phyloP scores from a whole-genome alignment of 30 jellyfish, hydroid and myxozoan genomes.

The Hydra vulgaris region DNA sequence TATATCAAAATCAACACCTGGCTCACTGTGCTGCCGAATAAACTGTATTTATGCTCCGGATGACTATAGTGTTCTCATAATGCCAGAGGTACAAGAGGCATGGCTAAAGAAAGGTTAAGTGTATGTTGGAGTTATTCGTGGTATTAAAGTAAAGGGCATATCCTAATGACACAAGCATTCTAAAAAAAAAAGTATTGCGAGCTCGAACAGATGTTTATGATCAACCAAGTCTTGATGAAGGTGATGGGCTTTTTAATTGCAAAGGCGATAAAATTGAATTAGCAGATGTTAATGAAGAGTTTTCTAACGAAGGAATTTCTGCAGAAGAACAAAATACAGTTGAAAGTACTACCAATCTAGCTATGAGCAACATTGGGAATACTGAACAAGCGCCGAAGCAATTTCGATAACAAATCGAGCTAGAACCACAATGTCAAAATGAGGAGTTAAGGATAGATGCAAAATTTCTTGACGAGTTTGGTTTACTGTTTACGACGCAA shows the following conservation, averaged over 20 bases:
- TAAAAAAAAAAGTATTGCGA: no score
- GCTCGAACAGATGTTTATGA: background rate
- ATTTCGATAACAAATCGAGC: background rate
- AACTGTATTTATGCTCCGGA: no score
- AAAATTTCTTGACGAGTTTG: background rate
- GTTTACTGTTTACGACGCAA: background rate
- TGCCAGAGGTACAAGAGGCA: slow-evolving; percentile 9
- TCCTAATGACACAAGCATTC: no score
- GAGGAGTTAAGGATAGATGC: background rate
- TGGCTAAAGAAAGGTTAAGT: slow-evolving; percentile 3
- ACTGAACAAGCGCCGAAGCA: background rate
- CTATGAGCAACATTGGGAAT: background rate
- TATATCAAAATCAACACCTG: no score
- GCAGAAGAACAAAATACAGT: background rate
- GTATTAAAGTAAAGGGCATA: no score
- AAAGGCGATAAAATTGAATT: background rate
- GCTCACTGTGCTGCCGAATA: no score
- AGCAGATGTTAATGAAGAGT: background rate
- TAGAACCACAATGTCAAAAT: background rate
- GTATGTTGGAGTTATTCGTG: slow-evolving; percentile 17
- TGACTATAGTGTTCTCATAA: no score
- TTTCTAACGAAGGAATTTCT: background rate
- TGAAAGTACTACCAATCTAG: background rate
- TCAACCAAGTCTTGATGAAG: slow-evolving; percentile 7
- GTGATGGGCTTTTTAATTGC: slow-evolving; percentile 8